Evolutionary conservation across 53 echinoderm and acorn worm genomes (phyloP).

Genomic region (Patiria pectinifera): DNA sequence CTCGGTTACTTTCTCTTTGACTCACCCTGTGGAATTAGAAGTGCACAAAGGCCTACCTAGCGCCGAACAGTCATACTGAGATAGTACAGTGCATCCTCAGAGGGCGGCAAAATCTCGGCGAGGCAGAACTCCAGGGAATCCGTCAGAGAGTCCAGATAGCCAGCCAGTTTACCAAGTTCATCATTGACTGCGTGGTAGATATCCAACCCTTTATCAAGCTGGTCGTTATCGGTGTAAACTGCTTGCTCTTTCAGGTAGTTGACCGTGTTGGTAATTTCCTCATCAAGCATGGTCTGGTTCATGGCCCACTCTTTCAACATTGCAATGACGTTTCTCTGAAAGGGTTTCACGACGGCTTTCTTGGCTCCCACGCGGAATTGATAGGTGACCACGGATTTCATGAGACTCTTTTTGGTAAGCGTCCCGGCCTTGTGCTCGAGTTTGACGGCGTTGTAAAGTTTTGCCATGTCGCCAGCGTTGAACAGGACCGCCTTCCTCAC

Average conservation of each 20-base stretch:
- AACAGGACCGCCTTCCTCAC: neutral
- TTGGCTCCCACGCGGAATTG: neutral
- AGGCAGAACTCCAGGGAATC: neutral
- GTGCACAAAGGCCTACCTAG: neutral
- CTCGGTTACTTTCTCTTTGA: too few species aligned
- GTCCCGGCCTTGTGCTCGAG: neutral
- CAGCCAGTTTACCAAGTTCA: neutral
- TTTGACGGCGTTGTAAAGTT: neutral
- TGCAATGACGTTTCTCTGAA: neutral
- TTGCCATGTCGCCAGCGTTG: neutral
- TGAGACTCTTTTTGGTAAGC: neutral
- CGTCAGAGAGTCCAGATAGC: neutral
- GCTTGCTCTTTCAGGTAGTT: neutral
- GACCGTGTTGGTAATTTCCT: neutral
- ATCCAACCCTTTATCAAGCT: neutral
- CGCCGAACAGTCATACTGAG: neutral
- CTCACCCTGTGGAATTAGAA: too few species aligned
- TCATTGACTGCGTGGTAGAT: neutral
- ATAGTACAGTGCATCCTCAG: neutral
- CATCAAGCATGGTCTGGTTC: neutral
- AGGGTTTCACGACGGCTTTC: neutral
- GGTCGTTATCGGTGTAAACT: neutral
- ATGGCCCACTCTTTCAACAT: neutral
- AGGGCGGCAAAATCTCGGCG: neutral
- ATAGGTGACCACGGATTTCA: neutral